Conservation (phyloP, 2,113 vertebrate genomes). For the Piprites chloris region DNA sequence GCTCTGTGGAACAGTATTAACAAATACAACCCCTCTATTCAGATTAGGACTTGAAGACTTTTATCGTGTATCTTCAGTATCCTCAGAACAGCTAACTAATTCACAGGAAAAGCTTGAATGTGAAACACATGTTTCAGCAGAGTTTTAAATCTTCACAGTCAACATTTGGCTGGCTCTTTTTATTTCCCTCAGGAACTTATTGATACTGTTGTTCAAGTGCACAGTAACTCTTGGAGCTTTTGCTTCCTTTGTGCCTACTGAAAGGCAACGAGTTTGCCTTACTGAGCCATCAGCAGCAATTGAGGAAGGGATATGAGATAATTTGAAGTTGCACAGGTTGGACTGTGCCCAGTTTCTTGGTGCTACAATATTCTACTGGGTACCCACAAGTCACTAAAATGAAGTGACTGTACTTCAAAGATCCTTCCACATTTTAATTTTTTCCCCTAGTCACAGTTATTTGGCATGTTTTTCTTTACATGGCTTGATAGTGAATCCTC, state of each 20-base stretch:
- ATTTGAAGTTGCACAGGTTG: neutral
- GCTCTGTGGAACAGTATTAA: neutral
- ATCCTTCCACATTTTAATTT: neutral
- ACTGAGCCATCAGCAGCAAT: neutral
- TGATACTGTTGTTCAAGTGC: neutral
- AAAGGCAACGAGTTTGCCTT: neutral
- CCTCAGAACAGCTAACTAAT: neutral
- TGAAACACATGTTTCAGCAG: constrained; percentile 23
- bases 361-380: neutral
- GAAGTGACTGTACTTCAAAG: neutral
- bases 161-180: neutral
- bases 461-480: neutral
- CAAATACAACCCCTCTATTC: neutral
- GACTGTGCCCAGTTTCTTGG: neutral
- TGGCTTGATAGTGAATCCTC: neutral
- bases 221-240: neutral
- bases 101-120: neutral
- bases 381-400: neutral
- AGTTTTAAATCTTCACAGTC: neutral
- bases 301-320: neutral
- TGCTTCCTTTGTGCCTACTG: neutral
- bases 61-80: neutral
- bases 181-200: neutral
- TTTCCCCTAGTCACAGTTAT: neutral
- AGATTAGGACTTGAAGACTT: neutral